These are phyloP conservation scores for Athalia circularis DNA, from an alignment of 2,888 invertebrate genomes.

Conservation along the genomic window DNA sequence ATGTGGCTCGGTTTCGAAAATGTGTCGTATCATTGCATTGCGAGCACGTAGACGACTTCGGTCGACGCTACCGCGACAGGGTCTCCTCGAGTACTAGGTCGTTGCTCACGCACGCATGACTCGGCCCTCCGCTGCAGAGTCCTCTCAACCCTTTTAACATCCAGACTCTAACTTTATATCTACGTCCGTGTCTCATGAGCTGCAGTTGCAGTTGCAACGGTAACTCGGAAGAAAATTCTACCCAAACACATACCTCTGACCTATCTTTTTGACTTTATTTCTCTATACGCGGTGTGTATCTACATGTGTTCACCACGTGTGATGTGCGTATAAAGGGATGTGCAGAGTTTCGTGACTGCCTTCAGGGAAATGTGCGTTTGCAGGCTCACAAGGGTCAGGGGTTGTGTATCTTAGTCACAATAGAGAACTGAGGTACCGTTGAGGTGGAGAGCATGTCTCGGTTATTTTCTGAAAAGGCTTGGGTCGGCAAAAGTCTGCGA, in stretches of 20 bases:
- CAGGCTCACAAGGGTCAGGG: background rate
- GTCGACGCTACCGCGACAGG: background rate
- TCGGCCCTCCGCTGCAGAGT: slow-evolving; percentile 16
- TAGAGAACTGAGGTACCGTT: background rate
- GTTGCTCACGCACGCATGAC: slow-evolving; percentile 57
- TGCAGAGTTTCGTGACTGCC: background rate
- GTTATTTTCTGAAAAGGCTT: slow-evolving; percentile 30
- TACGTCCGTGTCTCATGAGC: slow-evolving; percentile 21
- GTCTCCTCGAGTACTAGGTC: slow-evolving; percentile 54
- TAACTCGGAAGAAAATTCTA: slow-evolving; percentile 24
- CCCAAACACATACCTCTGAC: slow-evolving; percentile 10
- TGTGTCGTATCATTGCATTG: slow-evolving; percentile 57
- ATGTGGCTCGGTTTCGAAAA: slow-evolving; percentile 46
- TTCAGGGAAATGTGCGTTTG: slow-evolving; percentile 21
- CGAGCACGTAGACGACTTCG: slow-evolving; percentile 54
- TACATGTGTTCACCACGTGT: background rate
- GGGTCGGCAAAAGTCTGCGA: slow-evolving; percentile 8
- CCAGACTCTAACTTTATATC: background rate
- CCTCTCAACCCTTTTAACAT: slow-evolving; percentile 29
- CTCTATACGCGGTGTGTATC: background rate
- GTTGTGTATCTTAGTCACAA: background rate
- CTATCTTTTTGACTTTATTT: slow-evolving; percentile 2
- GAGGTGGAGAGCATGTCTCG: background rate
- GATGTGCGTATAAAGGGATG: too few species aligned
- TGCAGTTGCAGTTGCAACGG: slow-evolving; percentile 13